A percentile compares a stretch with the other conserved stretches of the same genome.
These are phyloP conservation scores for Periophthalmus modestus DNA, from an alignment of 2,113 vertebrate genomes.

Conservation along the genomic window DNA sequence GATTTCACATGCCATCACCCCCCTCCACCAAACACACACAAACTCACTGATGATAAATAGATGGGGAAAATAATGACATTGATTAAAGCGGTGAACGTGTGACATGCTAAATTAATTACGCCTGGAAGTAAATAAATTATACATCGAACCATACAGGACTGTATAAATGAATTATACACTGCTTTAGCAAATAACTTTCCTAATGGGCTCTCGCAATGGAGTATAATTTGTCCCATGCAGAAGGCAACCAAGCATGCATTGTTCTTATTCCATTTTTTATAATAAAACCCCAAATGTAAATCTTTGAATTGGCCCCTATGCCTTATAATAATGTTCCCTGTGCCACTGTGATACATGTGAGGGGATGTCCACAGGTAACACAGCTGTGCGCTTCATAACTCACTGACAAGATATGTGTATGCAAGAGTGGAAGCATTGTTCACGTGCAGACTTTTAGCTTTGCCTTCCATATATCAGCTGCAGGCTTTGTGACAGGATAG, in stretches of 20 bases:
- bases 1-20: not conserved
- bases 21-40: not conserved
- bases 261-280: conserved; percentile 2
- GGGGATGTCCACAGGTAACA: conserved; percentile 30
- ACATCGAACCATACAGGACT: conserved; percentile 44
- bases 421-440: conserved; percentile 40
- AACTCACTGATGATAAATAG: conserved; percentile 1
- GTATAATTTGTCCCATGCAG: conserved; percentile 31
- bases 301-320: conserved; percentile 4
- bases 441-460: conserved; percentile 47
- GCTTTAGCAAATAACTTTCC: conserved; percentile 54
- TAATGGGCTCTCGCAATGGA: conserved; percentile 37
- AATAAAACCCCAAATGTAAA: conserved; percentile 9
- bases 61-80: conserved; percentile 29
- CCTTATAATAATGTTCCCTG: conserved; percentile 34
- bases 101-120: conserved; percentile 49
- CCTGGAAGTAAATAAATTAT: conserved; percentile 57
- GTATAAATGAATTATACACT: conserved; percentile 57
- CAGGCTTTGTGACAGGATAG: conserved; percentile 61
- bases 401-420: conserved; percentile 53
- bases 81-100: conserved; percentile 41
- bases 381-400: conserved; percentile 41
- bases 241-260: not conserved
- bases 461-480: conserved; percentile 66
- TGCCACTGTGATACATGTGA: conserved; percentile 43